These are phyloP conservation scores for Lampris incognitus DNA, from an alignment of 2,113 vertebrate genomes.

Conservation along the genomic window DNA sequence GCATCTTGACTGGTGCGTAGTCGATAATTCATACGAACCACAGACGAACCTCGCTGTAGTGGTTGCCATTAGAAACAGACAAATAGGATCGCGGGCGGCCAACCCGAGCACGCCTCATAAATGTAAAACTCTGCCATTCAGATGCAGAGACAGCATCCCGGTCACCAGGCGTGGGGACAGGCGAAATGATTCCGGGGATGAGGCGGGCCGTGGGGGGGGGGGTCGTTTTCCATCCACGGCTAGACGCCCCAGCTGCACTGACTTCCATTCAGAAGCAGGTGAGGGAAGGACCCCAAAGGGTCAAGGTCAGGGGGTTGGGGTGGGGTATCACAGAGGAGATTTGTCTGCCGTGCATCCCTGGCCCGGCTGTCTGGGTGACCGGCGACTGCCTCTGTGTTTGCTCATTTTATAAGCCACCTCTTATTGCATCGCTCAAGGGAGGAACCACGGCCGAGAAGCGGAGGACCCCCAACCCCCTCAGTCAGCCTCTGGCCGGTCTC, in stretches of 20 bases:
- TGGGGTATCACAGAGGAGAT: constrained; percentile 55
- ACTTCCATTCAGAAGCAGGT: constrained; percentile 82
- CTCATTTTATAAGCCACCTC: constrained; percentile 77
- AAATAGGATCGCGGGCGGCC: neutral
- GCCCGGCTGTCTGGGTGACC: constrained; percentile 60
- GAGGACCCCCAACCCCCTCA: constrained; percentile 51
- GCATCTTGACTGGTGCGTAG: neutral
- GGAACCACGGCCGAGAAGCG: constrained; percentile 48
- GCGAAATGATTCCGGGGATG: constrained; percentile 59
- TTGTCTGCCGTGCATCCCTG: constrained; percentile 57
- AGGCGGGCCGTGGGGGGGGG: constrained; percentile 60
- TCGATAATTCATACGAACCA: constrained; percentile 15
- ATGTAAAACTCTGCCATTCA: constrained; percentile 71
- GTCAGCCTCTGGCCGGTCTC: constrained; percentile 61
- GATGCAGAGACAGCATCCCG: constrained; percentile 54
- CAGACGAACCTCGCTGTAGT: constrained; percentile 9
- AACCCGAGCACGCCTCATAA: constrained; percentile 55
- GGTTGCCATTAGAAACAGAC: constrained; percentile 41
- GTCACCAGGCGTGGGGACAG: constrained; percentile 75
- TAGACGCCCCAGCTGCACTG: constrained; percentile 86
- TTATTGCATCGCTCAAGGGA: constrained; percentile 75
- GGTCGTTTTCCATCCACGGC: constrained; percentile 74
- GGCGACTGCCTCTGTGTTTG: constrained; percentile 68
- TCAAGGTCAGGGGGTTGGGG: constrained; percentile 85
- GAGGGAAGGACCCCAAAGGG: constrained; percentile 76